Evolutionary conservation across 2,888 invertebrate species (phyloP), one percentile per base, ranked within the genome.

Genomic region (Athalia circularis): DNA sequence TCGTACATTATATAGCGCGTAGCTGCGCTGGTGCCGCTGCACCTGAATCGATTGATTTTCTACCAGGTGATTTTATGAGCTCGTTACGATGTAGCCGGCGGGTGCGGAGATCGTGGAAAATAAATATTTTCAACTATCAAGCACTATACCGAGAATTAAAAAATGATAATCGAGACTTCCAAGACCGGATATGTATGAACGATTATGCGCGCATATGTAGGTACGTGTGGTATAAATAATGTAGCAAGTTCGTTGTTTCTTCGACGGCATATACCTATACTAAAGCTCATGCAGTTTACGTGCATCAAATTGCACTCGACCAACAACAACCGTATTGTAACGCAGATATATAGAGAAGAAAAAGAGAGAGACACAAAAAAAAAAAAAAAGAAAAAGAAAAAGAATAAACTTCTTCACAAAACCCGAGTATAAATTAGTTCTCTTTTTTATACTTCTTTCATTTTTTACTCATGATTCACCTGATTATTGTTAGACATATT

Each of bases 141-240:
- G 1, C 29, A 29, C 29, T 29, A 29, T 29, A 29, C 72, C 13
- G n/a, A 47, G 72, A 72, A 72, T 72, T 72, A 47, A 48, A 47
- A 59, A 72, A 72, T 47, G n/a, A 47, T 72, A 59, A 15, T 59
- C 57, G 47, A 72, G 11, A 29, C 29, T 47, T 59, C 43, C n/a
- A 59, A 72, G 9, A 72, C 72, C 72, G 59, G 72, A 72, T 70
- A 29, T 70, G 57, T n/a, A 13, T n/a, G 15, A 9, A n/a, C 43
- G 43, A 4, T 7, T 54, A 54, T 54, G 4, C 54, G 54, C n/a
- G n/a, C 4, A n/a, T n/a, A 29, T 13, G 7, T 62, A 13, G 62
- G 13, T 4, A 4, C 3, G 8, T n/a, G 4, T n/a, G 13, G 48
- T 48, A 13, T 13, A 47, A n/a, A 11, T 11, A 13, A 5, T 5